Base-by-base conservation (phyloP, 2,888 invertebrate species). In the Perdita meconis region DNA sequence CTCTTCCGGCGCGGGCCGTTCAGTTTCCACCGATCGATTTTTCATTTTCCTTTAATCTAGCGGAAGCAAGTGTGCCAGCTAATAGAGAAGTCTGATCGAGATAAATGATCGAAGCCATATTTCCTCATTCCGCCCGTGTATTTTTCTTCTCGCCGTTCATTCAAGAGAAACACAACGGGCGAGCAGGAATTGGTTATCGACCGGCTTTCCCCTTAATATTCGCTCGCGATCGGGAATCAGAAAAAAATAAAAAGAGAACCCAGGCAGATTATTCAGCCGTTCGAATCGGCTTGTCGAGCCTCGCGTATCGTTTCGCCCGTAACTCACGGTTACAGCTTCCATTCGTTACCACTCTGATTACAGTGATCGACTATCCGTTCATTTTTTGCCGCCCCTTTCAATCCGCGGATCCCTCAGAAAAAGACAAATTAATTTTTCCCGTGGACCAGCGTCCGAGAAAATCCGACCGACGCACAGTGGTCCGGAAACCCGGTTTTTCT, bases 321-420 rank as follows among this genome's bases (percentile, higher is more conserved):
- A 19, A 47, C 5, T 38, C 19, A 12, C 5, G 5, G 22, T 34
- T 8, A 34, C 19, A 6, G 19, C 38, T 56, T 65, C 19, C n/a
- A 8, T 50, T 57, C 50, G 50, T 40, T 40, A 50, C 16, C 50
- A 6, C 24, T 10, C 60, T 38, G 38, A 68, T 73, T 69, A 36
- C 69, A 63, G 22, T 63, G 63, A 74, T 74, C 56, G 70, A 61
- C 68, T 69, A 69, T 74, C 57, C 63, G 69, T 57, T 55, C 40
- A 63, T 42, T 38, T 24, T 67, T 60, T 47, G 5, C 50, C 12
- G 1, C 3, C 42, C 12, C n/a, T 51, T 57, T 57, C 34, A 0
- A 36, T 26, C 24, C 22, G 13, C 3, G 1, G 10, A 12, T 2
- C 10, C 16, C n/a, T 10, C 1, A 30, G 30, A 30, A 30, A 30